Evolutionary conservation across 2,113 vertebrate genomes (phyloP), one percentile per base, ranked within the genome.

Genomic region (Rhabdomys dilectus): DNA sequence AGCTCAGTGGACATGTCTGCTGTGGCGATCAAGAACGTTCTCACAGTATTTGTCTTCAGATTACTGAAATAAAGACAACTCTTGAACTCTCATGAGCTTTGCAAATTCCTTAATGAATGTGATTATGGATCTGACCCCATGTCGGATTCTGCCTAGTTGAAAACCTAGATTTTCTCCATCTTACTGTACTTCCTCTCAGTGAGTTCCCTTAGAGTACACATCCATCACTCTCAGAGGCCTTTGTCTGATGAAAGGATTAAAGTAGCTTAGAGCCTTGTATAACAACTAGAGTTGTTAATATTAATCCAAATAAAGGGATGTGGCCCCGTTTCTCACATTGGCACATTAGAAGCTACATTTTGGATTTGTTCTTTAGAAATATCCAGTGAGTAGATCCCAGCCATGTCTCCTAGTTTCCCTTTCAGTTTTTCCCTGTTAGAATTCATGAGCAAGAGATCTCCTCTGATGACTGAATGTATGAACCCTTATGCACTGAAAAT

Each of bases 61-160:
- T 95, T 68, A 36, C 22, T 81, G 75, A 97, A 95, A 90, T 72
- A 82, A 91, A 95, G 97, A 85, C 48, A 88, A 68, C 22, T 48
- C 45, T 80, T 91, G 70, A 48, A 5, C 88, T 93, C 39, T 92
- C 51, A 88, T 2, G 36, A 77, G 82, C 88, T 73, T 91, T 93
- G 42, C 29, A 56, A 62, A 73, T 76, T 95, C 24, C 68, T 81
- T 66, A 73, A 56, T 56, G 42, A 53, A 53, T 3, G 58, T 11
- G 13, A 36, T 36, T 93, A 1, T 92, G 21, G 29, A 70, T 89
- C 31, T 90, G 9, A 5, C 66, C 31, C 66, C 5, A 39, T 53
- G 17, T 9, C 62, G 9, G 58, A 5, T 94, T 78, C 48, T 96
- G 17, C n/a, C 42, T 17, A 76, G 11, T 62, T 76, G 73, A 84